Base-by-base conservation (phyloP, 1,140 invertebrate genomes). In the Drosophila melanogaster region DNA sequence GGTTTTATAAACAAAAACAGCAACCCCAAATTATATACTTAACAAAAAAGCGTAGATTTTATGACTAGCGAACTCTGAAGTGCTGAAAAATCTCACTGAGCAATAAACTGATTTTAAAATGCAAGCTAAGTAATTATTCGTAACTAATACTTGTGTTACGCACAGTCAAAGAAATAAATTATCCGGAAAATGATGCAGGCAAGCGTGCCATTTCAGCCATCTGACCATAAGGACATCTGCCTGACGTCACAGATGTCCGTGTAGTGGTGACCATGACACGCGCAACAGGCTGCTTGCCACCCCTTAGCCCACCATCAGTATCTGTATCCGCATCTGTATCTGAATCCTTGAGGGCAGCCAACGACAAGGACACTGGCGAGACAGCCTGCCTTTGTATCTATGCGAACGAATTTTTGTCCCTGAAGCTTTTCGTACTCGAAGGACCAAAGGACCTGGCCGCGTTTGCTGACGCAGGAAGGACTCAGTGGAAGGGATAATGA, bases 401-500 rank as follows among this genome's bases (percentile, higher is more conserved):
- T 59, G 12, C 40, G 30, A 15, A 44, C 40, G 19, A 15, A 44
- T 26, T 46, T 37, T 15, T 37, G 26, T 19, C 61, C 15, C n/a
- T 22, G 44, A 65, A 64, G 59, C 37, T 37, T 12, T 47, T 43
- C 12, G 40, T 5, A 41, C 40, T 64, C 17, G 38, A 62, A 43
- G 40, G 40, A 38, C 54, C 17, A 17, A 12, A 15, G n/a, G 19
- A 22, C 3, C 47, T 17, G 33, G 19, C 3, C 58, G 26, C 35
- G 62, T 33, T 64, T 49, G 64, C 50, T 70, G 67, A 71, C 67
- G 67, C 67, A 71, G 8, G 7, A 69, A 71, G 65, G 51, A 71
- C 24, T 49, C 24, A 3, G 62, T 38, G 37, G 11, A 14, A 38
- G 43, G 35, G 53, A 57, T 2, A 22, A 22, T 22, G 19, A 22